Evolutionary conservation across 2,888 invertebrate genomes (phyloP).

Genomic region (Meganola albula): DNA sequence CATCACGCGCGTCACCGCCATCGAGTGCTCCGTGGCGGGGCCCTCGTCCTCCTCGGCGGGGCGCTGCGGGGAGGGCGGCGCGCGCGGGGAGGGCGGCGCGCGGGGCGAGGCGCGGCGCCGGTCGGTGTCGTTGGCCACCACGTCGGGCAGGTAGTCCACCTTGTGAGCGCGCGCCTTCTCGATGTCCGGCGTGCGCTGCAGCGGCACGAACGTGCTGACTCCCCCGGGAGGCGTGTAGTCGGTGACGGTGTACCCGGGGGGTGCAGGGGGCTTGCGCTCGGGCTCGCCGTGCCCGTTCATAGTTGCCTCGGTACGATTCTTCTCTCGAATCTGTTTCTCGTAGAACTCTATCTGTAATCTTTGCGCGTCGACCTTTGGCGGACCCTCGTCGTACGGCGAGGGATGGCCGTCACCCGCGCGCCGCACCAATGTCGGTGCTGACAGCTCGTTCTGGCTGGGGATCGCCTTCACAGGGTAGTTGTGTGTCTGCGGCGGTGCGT

Average conservation of each 20-base stretch:
- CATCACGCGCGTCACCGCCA: conserved; percentile 85
- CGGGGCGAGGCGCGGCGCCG: conserved; percentile 27
- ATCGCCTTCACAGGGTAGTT: conserved; percentile 53
- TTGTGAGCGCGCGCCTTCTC: conserved; percentile 69
- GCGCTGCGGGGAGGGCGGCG: conserved; percentile 32
- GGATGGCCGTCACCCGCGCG: conserved; percentile 35
- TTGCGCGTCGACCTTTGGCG: conserved; percentile 56
- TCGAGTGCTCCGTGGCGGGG: conserved; percentile 77
- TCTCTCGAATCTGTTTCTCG: conserved; percentile 66
- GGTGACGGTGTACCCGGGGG: conserved; percentile 62
- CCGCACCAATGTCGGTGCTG: conserved; percentile 65
- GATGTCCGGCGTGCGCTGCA: conserved; percentile 71
- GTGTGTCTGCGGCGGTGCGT: conserved; percentile 36
- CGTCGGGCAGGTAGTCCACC: conserved; percentile 67
- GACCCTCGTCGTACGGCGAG: conserved; percentile 13
- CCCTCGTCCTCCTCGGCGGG: conserved; percentile 53
- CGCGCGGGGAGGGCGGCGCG: conserved; percentile 27
- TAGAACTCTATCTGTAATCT: conserved; percentile 71
- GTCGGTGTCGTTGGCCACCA: conserved; percentile 61
- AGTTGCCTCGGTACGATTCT: conserved; percentile 42
- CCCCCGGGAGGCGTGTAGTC: conserved; percentile 65
- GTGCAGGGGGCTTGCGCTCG: conserved; percentile 37
- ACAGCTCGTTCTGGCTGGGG: conserved; percentile 57
- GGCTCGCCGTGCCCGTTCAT: conserved; percentile 36
- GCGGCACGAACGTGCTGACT: conserved; percentile 64